phyloP scores from a whole-genome alignment of 2,113 vertebrate genomes.

The Noctilio leporinus region DNA sequence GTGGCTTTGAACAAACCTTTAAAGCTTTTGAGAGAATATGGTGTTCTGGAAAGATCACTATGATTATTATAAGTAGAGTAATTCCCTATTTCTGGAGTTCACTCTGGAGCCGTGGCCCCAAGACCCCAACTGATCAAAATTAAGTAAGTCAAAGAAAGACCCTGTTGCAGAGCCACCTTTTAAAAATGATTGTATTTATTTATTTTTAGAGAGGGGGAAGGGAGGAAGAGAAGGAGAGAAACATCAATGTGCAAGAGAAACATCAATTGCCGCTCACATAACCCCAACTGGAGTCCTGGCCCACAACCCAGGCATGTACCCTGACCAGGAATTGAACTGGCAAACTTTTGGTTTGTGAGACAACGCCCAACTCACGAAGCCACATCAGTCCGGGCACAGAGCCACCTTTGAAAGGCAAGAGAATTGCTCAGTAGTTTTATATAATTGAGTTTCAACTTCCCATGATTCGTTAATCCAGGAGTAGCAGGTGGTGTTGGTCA shows the following conservation, averaged over 20 bases:
- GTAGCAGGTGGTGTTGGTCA: background rate
- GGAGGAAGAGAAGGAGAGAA: too few relatives aligned
- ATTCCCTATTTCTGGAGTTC: background rate
- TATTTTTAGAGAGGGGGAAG: too few relatives aligned
- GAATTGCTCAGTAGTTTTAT: background rate
- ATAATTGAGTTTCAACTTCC: background rate
- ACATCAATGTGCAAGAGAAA: too few relatives aligned
- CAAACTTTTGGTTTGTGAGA: too few relatives aligned
- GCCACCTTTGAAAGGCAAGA: background rate
- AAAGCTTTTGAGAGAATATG: background rate
- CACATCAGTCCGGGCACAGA: background rate
- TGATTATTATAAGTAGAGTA: background rate
- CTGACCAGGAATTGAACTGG: too few relatives aligned
- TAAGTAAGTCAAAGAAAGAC: background rate
- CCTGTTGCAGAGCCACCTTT: background rate
- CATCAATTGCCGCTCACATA: too few relatives aligned
- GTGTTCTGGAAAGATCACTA: background rate
- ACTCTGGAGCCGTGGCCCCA: background rate
- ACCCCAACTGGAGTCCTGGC: too few relatives aligned
- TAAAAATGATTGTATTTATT: background rate
- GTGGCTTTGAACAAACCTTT: background rate
- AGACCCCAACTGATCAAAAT: background rate
- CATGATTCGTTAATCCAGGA: background rate
- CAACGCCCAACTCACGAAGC: too few relatives aligned
- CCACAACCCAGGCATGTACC: too few relatives aligned